Evolutionary conservation across 2,113 vertebrate species (phyloP).

Genomic region (Gymnorhina tibicen): DNA sequence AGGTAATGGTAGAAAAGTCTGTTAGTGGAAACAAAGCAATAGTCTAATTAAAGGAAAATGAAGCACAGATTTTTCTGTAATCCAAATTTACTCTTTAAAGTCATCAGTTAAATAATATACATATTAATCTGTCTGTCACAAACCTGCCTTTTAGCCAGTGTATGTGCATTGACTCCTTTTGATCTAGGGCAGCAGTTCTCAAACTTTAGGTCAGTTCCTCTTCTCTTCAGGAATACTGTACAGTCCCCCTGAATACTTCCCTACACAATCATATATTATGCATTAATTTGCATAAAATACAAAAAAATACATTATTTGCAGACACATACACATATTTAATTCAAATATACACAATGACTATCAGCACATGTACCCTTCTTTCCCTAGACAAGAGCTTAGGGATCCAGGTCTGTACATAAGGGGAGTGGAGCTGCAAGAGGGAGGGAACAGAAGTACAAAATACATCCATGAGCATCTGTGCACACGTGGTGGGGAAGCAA

Average conservation of each 20-base stretch:
- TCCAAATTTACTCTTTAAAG: slow-evolving; percentile 11
- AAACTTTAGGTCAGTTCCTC: neutral
- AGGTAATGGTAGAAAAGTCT: neutral
- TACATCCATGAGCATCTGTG: neutral
- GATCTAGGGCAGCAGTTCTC: slow-evolving; percentile 58
- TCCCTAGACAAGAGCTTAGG: neutral
- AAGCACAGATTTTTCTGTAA: slow-evolving; percentile 40
- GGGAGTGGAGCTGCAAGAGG: neutral
- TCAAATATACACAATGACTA: slow-evolving; percentile 34
- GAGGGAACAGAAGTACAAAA: neutral
- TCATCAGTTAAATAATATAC: slow-evolving; percentile 17
- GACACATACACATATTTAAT: slow-evolving; percentile 26
- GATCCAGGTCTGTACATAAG: neutral
- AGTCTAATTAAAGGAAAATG: slow-evolving; percentile 41
- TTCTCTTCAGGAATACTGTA: neutral
- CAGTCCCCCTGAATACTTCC: neutral
- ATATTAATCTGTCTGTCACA: neutral
- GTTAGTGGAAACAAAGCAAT: slow-evolving; percentile 9
- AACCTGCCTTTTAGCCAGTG: slow-evolving; percentile 9
- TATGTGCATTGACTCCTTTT: slow-evolving; percentile 2
- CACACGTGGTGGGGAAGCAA: neutral
- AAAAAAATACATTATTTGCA: slow-evolving; percentile 54
- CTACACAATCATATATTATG: slow-evolving; percentile 21
- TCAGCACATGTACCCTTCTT: neutral
- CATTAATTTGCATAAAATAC: slow-evolving; percentile 36